Conservation (phyloP, 2,113 vertebrate genomes). For the Coregonus clupeaformis region DNA sequence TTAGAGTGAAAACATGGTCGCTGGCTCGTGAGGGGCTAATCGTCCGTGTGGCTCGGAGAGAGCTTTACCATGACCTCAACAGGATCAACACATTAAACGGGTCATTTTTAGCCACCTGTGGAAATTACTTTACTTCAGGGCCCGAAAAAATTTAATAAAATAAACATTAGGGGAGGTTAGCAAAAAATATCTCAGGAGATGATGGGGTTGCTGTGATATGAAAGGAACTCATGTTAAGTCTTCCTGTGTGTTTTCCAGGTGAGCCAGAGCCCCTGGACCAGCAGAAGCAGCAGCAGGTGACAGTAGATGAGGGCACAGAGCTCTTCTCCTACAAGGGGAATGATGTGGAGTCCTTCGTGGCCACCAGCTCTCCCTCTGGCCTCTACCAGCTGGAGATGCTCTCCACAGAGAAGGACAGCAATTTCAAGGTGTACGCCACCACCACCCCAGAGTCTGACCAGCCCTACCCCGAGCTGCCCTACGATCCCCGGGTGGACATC, state of each 20-base stretch:
- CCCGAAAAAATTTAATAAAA: conserved; percentile 25
- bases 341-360: conserved; percentile 89
- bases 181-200: not conserved
- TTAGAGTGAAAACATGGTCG: conserved; percentile 71
- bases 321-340: conserved; percentile 96
- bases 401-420: conserved; percentile 96
- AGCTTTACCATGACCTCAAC: conserved; percentile 48
- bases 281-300: conserved; percentile 90
- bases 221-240: conserved; percentile 6
- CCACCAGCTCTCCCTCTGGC: conserved; percentile 88
- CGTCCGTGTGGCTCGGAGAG: conserved; percentile 31
- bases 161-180: conserved; percentile 6
- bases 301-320: conserved; percentile 80
- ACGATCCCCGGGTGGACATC: conserved; percentile 92
- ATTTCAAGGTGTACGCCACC: conserved; percentile 92
- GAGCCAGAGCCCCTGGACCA: conserved; percentile 90
- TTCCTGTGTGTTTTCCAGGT: conserved; percentile 70
- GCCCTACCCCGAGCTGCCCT: conserved; percentile 92
- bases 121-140: conserved; percentile 35
- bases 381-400: conserved; percentile 94
- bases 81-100: conserved; percentile 39
- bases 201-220: not conserved
- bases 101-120: conserved; percentile 33
- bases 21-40: conserved; percentile 54
- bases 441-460: conserved; percentile 96